Percentiles rank a stretch among this genome's conserved stretches.
Evolutionary conservation across 2,888 invertebrate species (phyloP).

Genomic region (Suillia variegata): DNA sequence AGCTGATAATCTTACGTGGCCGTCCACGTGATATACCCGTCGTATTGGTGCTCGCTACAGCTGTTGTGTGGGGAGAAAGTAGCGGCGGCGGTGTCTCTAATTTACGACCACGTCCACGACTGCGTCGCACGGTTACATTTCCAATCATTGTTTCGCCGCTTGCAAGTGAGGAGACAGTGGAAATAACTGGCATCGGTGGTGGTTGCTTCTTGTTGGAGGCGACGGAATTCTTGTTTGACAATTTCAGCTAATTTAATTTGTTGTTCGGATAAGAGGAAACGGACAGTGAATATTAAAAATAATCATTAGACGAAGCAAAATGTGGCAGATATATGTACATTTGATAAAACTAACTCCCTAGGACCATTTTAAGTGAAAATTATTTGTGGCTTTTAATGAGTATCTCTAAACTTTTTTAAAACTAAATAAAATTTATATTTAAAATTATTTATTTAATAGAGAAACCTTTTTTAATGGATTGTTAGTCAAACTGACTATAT

Average conservation of each 20-base stretch:
- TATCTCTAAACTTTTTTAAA: no score
- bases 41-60: constrained; percentile 4
- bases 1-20: constrained; percentile 45
- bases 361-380: no score
- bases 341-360: no score
- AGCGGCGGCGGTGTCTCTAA: constrained; percentile 41
- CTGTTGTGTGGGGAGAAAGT: constrained; percentile 30
- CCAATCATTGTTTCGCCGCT: constrained; percentile 52
- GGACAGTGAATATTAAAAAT: neutral
- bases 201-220: constrained; percentile 41
- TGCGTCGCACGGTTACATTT: constrained; percentile 47
- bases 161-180: constrained; percentile 75
- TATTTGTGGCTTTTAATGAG: no score
- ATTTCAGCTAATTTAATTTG: constrained; percentile 5
- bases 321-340: no score
- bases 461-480: no score
- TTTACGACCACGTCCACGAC: constrained; percentile 48
- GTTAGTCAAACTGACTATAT: no score
- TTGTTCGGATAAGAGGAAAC: constrained; percentile 33
- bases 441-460: no score
- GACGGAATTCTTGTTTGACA: constrained; percentile 26
- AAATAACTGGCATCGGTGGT: constrained; percentile 70
- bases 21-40: constrained; percentile 37
- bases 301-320: neutral
- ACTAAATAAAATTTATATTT: no score